These are phyloP conservation scores for Panthera uncia DNA, from an alignment of 2,113 vertebrate species.

Conservation along the genomic window DNA sequence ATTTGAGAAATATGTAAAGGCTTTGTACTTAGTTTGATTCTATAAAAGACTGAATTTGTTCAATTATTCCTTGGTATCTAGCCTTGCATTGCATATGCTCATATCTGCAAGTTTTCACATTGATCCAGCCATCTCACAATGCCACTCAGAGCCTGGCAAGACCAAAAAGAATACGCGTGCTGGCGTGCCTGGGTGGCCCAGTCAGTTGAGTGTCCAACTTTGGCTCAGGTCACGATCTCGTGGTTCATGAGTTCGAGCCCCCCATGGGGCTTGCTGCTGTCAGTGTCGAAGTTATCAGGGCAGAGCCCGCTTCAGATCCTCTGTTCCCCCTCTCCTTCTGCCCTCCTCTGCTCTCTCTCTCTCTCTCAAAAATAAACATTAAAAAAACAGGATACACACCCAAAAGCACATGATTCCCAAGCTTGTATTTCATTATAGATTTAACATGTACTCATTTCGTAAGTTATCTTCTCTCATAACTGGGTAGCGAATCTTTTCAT, in stretches of 20 bases:
- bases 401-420: background rate
- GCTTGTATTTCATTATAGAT: background rate
- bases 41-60: background rate
- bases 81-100: background rate
- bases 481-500: background rate
- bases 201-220: too few species aligned
- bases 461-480: background rate
- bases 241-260: too few species aligned
- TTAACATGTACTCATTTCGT: too few species aligned
- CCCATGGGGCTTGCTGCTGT: too few species aligned
- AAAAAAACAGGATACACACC: background rate
- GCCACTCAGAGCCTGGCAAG: too few species aligned
- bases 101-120: background rate
- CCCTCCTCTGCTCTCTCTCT: too few species aligned
- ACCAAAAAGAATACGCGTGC: background rate
- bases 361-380: too few species aligned
- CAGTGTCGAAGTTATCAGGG: too few species aligned
- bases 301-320: too few species aligned
- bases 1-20: background rate
- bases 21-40: background rate
- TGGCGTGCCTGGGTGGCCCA: too few species aligned
- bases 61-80: background rate
- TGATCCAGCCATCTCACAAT: background rate
- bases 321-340: too few species aligned
- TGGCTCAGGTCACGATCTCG: too few species aligned